A percentile compares a stretch with the other conserved stretches of the same genome.
These are phyloP conservation scores for Alloplasta piceator DNA, from an alignment of 2,888 invertebrate species.

Conservation along the genomic window DNA sequence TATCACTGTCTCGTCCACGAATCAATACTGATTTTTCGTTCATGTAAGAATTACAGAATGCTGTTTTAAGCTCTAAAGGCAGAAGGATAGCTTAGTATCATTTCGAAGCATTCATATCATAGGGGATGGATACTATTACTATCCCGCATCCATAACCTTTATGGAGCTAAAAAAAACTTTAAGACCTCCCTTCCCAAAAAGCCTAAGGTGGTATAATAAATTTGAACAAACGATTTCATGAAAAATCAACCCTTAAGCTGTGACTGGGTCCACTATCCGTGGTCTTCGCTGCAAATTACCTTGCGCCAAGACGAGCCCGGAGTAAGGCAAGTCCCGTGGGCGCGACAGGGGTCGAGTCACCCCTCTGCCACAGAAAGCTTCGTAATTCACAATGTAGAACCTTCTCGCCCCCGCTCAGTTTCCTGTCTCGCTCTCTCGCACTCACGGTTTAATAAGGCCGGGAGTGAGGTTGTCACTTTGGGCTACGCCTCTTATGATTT, in stretches of 20 bases:
- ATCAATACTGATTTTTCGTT: too few species aligned
- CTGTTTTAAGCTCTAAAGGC: too few species aligned
- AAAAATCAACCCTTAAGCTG: conserved; percentile 39
- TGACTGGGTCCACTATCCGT: conserved; percentile 9
- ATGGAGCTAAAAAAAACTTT: conserved; percentile 12
- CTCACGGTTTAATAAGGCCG: conserved; percentile 77
- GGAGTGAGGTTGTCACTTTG: conserved; percentile 78
- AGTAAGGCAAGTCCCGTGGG: conserved; percentile 34
- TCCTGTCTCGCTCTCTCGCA: conserved; percentile 32
- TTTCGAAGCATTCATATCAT: too few species aligned
- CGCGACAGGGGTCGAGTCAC: conserved; percentile 59
- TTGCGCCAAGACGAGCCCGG: conserved; percentile 31
- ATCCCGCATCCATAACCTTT: too few species aligned
- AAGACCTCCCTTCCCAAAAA: conserved; percentile 1
- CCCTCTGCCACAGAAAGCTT: conserved; percentile 42
- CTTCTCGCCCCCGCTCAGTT: conserved; percentile 43
- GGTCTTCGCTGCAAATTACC: conserved; percentile 38
- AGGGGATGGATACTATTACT: too few species aligned
- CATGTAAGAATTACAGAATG: too few species aligned
- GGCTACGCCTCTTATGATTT: conserved; percentile 79
- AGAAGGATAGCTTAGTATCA: too few species aligned
- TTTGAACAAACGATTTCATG: conserved; percentile 38
- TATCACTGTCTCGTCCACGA: too few species aligned
- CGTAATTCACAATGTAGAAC: conserved; percentile 63
- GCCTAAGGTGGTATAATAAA: conserved; percentile 48